A percentile compares a stretch with the other conserved stretches of the same genome.
Evolutionary conservation across 2,113 vertebrate species (phyloP).

Genomic region (Elaphurus davidianus): DNA sequence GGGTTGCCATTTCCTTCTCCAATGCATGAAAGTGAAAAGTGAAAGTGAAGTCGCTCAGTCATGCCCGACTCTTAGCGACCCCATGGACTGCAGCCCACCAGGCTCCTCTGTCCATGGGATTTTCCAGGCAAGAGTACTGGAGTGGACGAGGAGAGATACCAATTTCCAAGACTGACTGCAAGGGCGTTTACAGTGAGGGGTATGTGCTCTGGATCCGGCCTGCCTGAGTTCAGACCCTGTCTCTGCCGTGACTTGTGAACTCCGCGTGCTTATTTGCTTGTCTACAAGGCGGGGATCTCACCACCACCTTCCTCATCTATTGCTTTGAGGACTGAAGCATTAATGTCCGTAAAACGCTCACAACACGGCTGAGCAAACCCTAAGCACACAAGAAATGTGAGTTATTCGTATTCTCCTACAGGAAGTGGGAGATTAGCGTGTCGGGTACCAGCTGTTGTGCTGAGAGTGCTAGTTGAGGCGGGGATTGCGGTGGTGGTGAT

Average conservation of each 20-base stretch:
- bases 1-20: too few relatives aligned
- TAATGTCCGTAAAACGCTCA: neutral
- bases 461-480: too few relatives aligned
- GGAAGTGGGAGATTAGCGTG: neutral
- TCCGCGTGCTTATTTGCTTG: fast-evolving
- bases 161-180: neutral
- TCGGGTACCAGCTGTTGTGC: neutral
- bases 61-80: too few relatives aligned
- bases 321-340: neutral
- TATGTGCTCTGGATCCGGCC: neutral
- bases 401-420: neutral
- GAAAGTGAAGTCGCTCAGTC: too few relatives aligned
- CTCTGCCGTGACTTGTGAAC: neutral
- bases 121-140: too few relatives aligned
- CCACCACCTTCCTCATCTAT: fast-evolving
- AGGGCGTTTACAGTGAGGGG: fast-evolving
- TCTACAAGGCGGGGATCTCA: neutral
- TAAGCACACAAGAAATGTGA: neutral
- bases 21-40: too few relatives aligned
- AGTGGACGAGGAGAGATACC: too few relatives aligned
- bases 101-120: too few relatives aligned
- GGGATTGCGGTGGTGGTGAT: neutral
- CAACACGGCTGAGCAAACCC: neutral
- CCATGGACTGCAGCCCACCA: too few relatives aligned
- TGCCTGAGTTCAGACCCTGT: neutral